phyloP scores from a whole-genome alignment of 53 echinoderm and acorn worm genomes.

The Paelopatides confundens region DNA sequence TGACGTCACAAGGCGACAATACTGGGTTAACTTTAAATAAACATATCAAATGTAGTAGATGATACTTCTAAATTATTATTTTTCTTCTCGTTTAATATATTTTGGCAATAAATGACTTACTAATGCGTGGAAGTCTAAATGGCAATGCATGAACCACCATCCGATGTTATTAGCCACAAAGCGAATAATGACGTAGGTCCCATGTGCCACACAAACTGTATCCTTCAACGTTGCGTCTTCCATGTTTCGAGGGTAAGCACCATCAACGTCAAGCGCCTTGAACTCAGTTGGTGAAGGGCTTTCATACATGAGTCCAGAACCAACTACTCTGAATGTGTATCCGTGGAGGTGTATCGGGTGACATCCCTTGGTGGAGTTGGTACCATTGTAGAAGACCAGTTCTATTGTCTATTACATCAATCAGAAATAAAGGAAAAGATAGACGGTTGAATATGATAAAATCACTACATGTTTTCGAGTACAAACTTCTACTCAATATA shows the following conservation, averaged over 20 bases:
- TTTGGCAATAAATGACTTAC: too few species aligned
- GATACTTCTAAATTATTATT: too few species aligned
- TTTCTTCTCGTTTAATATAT: too few species aligned
- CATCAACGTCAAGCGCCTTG: background rate
- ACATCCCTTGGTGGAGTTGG: background rate
- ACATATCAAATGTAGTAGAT: too few species aligned
- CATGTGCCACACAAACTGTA: background rate
- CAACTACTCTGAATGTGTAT: slow-evolving; percentile 31
- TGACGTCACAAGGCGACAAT: too few species aligned
- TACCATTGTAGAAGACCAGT: slow-evolving; percentile 24
- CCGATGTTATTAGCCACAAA: background rate
- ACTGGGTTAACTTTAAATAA: too few species aligned
- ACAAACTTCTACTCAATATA: too few species aligned
- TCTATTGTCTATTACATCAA: background rate
- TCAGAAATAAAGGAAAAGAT: too few species aligned
- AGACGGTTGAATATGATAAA: too few species aligned
- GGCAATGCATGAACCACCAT: slow-evolving; percentile 11
- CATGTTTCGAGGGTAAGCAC: background rate
- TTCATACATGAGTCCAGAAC: background rate
- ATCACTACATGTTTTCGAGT: too few species aligned
- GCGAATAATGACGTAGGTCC: background rate
- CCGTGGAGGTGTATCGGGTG: slow-evolving; percentile 57
- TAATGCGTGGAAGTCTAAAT: background rate
- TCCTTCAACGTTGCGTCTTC: background rate
- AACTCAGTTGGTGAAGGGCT: background rate